Conservation (phyloP, 1,140 invertebrate genomes). For the Cepaea nemoralis region DNA sequence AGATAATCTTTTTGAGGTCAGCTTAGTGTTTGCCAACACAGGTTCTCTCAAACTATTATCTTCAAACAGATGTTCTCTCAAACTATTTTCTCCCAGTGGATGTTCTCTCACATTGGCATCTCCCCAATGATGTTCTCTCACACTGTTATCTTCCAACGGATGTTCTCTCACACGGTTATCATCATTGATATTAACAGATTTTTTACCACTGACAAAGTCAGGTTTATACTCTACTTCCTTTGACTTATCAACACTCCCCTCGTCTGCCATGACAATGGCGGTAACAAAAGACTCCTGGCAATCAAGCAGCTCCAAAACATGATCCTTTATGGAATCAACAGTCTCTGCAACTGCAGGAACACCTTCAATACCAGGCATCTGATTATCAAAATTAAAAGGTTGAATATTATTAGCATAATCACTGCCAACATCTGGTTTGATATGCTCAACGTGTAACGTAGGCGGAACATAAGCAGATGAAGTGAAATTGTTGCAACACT, state of each 20-base stretch:
- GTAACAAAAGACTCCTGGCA: not conserved
- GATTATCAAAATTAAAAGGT: not conserved
- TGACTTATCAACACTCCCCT: not conserved
- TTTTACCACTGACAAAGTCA: not conserved
- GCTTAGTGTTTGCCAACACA: not conserved
- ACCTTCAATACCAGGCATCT: not conserved
- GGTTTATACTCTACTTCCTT: not conserved
- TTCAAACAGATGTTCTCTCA: too few species aligned
- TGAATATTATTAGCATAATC: not conserved
- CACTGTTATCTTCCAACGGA: too few species aligned
- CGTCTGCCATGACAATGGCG: not conserved
- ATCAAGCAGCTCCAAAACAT: not conserved
- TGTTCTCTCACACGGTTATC: too few species aligned
- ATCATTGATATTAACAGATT: not conserved
- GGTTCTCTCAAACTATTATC: too few species aligned
- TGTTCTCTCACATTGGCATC: too few species aligned
- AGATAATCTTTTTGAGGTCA: not conserved
- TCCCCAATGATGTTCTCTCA: too few species aligned
- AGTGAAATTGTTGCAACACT: not conserved
- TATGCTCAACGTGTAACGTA: not conserved
- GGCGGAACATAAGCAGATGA: not conserved
- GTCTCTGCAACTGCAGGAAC: not conserved
- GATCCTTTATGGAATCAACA: not conserved
- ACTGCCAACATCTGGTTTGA: not conserved
- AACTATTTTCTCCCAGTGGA: too few species aligned